Evolutionary conservation across 2,888 invertebrate genomes (phyloP), one percentile per base, ranked within the genome.

Genomic region (Megalurothrips usitatus): DNA sequence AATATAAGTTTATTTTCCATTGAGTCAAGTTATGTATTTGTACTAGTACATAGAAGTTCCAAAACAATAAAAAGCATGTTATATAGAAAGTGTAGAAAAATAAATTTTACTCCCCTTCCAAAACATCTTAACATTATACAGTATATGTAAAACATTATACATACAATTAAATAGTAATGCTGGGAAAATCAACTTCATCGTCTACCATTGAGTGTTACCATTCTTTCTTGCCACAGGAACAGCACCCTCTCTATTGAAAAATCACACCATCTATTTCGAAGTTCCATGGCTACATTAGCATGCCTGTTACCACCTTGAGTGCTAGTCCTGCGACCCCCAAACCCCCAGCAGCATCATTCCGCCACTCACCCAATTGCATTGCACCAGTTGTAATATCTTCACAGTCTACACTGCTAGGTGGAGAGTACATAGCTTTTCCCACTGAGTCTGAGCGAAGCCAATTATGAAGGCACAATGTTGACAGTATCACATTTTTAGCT

Each of bases 391-490:
- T 17, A 17, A 63, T 63, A 63, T 63, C 63, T 63, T 63, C 63
- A 63, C 19, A 17, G 19, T 63, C 63, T 17, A 63, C 19, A 63
- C 63, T 63, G 63, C 14, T 17, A 63, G 63, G 63, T 17, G 19
- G 19, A 63, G 63, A 63, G 63, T 63, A 63, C 63, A 63, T 63
- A 10, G 63, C 63, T 19, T 19, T 63, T 17, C 63, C 63, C 11
- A 63, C 14, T 17, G 19, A 6, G 19, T 63, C 63, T 63, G 63
- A 17, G 19, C 63, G 63, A 10, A 63, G 63, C 63, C 63, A 63
- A 19, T 63, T 63, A 19, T 63, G 63, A 63, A 63, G 63, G 63
- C 63, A 63, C 19, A 63, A 63, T 63, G 63, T 63, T 63, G 63
- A 6, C 11, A 63, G 63, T 17, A 63, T 63, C 11, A 63, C 19